A percentile compares a stretch with the other conserved stretches of the same genome.
Evolutionary conservation across 2,113 vertebrate species (phyloP).

Genomic region (Hirundichthys speculiger): DNA sequence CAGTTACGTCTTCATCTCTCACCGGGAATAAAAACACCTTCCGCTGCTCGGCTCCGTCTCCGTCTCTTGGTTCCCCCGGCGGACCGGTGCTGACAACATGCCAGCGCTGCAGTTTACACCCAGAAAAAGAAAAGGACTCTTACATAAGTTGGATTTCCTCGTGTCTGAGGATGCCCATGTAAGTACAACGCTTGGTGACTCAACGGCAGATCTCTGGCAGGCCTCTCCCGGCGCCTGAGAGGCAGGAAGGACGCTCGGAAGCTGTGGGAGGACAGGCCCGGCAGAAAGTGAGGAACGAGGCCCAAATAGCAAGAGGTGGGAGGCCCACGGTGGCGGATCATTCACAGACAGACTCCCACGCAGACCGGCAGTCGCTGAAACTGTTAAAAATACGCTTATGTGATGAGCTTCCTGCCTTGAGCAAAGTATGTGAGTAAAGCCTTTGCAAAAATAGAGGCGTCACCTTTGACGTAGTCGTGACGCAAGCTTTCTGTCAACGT

Average conservation of each 20-base stretch:
- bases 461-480: slow-evolving; percentile 22
- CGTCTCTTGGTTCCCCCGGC: too few species aligned
- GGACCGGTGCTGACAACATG: not conserved
- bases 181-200: slow-evolving; percentile 49
- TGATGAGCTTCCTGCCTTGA: slow-evolving; percentile 31
- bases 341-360: slow-evolving; percentile 48
- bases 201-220: slow-evolving; percentile 45
- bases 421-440: slow-evolving; percentile 28
- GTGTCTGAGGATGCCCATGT: slow-evolving; percentile 45
- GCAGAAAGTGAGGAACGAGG: slow-evolving; percentile 6
- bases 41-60: too few species aligned
- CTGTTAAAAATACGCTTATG: slow-evolving; percentile 19
- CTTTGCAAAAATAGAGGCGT: slow-evolving; percentile 30
- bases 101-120: not conserved
- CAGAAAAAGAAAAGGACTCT: slow-evolving; percentile 7
- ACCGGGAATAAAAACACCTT: too few species aligned
- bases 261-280: slow-evolving; percentile 59
- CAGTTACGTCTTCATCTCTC: too few species aligned
- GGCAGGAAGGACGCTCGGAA: slow-evolving; percentile 55
- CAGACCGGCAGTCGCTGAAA: slow-evolving; percentile 25
- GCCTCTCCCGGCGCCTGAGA: slow-evolving; percentile 36
- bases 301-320: slow-evolving; percentile 66
- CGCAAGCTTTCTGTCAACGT: not conserved
- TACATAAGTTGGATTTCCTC: slow-evolving; percentile 40
- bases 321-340: slow-evolving; percentile 33